Evolutionary conservation across 2,113 vertebrate genomes (phyloP).

Genomic region (Tragelaphus strepsiceros): DNA sequence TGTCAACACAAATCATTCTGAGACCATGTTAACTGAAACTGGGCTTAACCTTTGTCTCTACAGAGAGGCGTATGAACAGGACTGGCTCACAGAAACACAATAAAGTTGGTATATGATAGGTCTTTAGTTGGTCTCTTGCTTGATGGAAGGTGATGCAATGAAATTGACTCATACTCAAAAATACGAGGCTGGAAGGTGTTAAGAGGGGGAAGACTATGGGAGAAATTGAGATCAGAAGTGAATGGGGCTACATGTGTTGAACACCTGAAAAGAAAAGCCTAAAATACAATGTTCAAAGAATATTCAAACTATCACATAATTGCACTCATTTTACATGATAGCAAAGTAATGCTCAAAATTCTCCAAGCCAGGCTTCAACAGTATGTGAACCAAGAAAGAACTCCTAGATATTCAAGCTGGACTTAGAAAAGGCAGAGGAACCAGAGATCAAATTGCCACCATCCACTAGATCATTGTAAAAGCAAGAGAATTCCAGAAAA

Average conservation of each 20-base stretch:
- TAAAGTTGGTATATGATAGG: background rate
- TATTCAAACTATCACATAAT: background rate
- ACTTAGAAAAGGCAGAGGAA: background rate
- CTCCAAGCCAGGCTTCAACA: background rate
- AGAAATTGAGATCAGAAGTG: background rate
- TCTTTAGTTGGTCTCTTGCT: background rate
- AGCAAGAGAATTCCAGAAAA: background rate
- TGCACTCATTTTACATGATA: background rate
- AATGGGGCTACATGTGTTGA: background rate
- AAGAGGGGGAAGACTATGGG: background rate
- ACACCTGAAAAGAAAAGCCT: background rate
- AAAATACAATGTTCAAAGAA: background rate
- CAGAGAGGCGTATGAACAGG: background rate
- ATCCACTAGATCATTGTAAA: background rate
- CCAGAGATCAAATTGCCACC: background rate
- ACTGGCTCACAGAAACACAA: background rate
- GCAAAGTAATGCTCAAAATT: background rate
- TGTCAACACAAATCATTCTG: background rate
- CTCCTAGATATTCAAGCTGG: background rate
- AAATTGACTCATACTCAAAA: background rate
- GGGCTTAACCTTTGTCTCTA: background rate
- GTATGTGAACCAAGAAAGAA: background rate
- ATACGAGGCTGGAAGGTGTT: background rate
- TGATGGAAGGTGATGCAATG: background rate
- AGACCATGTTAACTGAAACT: background rate